Conservation (phyloP, 2,113 vertebrate species). For the Emberiza fucata region DNA sequence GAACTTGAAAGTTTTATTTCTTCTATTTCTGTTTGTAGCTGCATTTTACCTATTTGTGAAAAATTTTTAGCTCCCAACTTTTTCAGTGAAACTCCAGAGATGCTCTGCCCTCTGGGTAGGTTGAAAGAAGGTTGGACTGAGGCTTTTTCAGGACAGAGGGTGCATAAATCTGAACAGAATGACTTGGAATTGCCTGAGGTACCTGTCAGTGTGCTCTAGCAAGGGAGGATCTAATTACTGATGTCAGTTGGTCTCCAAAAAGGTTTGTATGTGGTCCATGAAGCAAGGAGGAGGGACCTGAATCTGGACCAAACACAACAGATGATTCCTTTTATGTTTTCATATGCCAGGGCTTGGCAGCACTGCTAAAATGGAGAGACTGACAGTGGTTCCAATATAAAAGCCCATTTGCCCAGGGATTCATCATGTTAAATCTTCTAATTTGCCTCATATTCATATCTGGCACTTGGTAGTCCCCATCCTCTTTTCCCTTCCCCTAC, state of each 20-base stretch:
- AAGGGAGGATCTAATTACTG: conserved; percentile 33
- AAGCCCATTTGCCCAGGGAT: background rate
- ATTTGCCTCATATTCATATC: background rate
- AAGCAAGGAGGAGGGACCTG: conserved; percentile 8
- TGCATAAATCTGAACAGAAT: conserved; percentile 4
- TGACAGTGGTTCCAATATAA: background rate
- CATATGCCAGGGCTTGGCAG: background rate
- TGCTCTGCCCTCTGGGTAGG: conserved; percentile 27
- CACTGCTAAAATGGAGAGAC: background rate
- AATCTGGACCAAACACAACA: conserved; percentile 23
- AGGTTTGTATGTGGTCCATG: background rate
- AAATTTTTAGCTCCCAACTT: background rate
- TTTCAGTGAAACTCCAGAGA: conserved; percentile 6
- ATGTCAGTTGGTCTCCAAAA: conserved; percentile 26
- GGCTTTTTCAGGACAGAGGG: conserved; percentile 29
- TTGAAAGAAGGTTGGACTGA: conserved; percentile 13
- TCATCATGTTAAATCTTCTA: background rate
- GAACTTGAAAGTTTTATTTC: background rate
- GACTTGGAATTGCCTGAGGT: conserved; percentile 48
- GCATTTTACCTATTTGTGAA: background rate
- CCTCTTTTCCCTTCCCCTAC: background rate
- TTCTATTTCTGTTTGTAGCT: background rate
- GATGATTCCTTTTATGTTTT: background rate
- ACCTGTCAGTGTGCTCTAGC: conserved; percentile 33
- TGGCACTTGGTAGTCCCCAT: background rate